Percentiles rank a stretch among this genome's conserved stretches.
Evolutionary conservation across 2,888 invertebrate species (phyloP).

Genomic region (Andrena minutula): DNA sequence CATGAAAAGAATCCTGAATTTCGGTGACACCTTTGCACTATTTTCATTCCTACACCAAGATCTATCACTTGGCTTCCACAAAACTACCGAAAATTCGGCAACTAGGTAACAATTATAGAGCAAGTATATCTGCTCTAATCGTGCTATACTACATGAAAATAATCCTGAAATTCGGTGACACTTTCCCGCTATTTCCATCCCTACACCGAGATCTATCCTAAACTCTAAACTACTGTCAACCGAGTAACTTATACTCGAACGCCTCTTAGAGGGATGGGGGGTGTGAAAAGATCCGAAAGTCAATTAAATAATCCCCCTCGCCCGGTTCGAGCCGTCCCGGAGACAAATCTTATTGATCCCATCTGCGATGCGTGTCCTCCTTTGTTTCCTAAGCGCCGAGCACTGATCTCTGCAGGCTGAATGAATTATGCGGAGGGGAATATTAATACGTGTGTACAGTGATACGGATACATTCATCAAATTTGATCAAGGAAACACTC

Average conservation of each 20-base stretch:
- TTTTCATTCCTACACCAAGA: not conserved
- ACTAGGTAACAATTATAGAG: not conserved
- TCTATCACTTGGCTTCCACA: too few species aligned
- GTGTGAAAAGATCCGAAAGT: conserved; percentile 39
- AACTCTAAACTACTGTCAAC: conserved; percentile 22
- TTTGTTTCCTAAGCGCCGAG: conserved; percentile 60
- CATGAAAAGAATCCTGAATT: too few species aligned
- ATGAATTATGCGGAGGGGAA: conserved; percentile 62
- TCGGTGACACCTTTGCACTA: not conserved
- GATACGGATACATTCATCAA: conserved; percentile 68
- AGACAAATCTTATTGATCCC: conserved; percentile 61
- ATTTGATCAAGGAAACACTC: conserved; percentile 64
- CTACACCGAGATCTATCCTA: not conserved
- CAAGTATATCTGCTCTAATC: too few species aligned
- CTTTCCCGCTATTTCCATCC: not conserved
- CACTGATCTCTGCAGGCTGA: conserved; percentile 59
- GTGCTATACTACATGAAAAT: too few species aligned
- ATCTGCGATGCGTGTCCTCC: conserved; percentile 59
- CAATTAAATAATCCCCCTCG: conserved; percentile 58
- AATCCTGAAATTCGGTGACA: too few species aligned
- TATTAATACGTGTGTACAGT: conserved; percentile 68
- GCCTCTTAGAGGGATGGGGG: not conserved
- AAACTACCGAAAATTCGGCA: too few species aligned
- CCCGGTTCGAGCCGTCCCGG: conserved; percentile 9
- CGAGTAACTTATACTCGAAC: conserved; percentile 10